Percentiles rank a stretch among this genome's conserved stretches.
Evolutionary conservation across 2,113 vertebrate species (phyloP).

Genomic region (Anguilla japonica): DNA sequence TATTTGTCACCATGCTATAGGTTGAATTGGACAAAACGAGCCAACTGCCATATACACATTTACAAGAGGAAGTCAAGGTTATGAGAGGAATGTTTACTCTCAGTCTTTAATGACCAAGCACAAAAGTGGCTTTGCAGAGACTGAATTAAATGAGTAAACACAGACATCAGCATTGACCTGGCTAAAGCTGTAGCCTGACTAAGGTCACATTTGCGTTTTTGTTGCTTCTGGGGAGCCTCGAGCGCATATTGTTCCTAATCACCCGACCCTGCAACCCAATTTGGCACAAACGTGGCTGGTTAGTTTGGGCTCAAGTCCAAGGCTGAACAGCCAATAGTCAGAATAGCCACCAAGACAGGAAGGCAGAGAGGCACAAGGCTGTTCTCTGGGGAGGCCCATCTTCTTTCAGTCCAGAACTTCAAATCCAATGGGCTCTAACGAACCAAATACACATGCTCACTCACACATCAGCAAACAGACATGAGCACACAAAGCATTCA

Average conservation of each 20-base stretch:
- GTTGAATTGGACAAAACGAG: conserved; percentile 40
- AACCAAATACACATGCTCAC: conserved; percentile 19
- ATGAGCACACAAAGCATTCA: conserved; percentile 14
- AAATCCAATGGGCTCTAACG: conserved; percentile 7
- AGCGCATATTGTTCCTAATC: conserved; percentile 66
- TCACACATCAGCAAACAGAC: conserved; percentile 9
- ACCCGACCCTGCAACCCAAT: conserved; percentile 66
- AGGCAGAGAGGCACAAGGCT: conserved; percentile 39
- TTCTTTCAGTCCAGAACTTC: background rate
- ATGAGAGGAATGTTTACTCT: conserved; percentile 17
- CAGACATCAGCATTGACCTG: conserved; percentile 62
- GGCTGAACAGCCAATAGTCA: conserved; percentile 51
- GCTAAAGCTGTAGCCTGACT: conserved; percentile 54
- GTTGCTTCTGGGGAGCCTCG: conserved; percentile 54
- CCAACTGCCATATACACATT: conserved; percentile 53
- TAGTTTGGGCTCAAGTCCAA: conserved; percentile 61
- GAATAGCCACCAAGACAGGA: conserved; percentile 45
- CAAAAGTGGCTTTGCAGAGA: conserved; percentile 46
- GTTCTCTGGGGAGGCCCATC: background rate
- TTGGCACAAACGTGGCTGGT: conserved; percentile 68
- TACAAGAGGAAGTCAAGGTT: conserved; percentile 16
- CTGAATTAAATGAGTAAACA: conserved; percentile 57
- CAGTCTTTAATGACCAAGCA: conserved; percentile 40
- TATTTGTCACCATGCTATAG: background rate
- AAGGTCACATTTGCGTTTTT: conserved; percentile 67